Evolutionary conservation across 2,113 vertebrate genomes (phyloP).

Genomic region (Erythrolamprus reginae): DNA sequence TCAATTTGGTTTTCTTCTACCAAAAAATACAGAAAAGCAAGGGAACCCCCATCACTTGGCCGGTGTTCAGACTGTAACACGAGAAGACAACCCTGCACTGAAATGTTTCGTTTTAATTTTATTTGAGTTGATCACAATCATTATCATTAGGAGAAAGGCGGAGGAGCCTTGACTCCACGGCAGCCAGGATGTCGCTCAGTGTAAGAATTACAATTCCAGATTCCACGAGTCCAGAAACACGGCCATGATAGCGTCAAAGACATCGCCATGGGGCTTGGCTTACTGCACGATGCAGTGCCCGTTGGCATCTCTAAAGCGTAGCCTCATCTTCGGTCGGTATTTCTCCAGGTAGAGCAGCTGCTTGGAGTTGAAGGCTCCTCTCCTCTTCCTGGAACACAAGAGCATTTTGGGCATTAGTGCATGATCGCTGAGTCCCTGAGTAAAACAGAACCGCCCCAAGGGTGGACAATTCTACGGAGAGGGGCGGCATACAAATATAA

Average conservation of each 20-base stretch:
- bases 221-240: slow-evolving; percentile 71
- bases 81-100: slow-evolving; percentile 71
- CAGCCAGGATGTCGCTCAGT: slow-evolving; percentile 60
- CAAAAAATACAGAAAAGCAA: slow-evolving; percentile 66
- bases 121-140: slow-evolving; percentile 62
- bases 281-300: slow-evolving; percentile 95
- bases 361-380: slow-evolving; percentile 99
- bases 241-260: slow-evolving; percentile 58
- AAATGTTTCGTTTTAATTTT: slow-evolving; percentile 65
- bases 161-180: slow-evolving; percentile 64
- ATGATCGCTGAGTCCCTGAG: background rate
- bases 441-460: background rate
- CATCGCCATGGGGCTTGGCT: slow-evolving; percentile 45
- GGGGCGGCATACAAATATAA: no score
- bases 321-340: slow-evolving; percentile 96
- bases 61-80: slow-evolving; percentile 61
- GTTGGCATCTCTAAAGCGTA: slow-evolving; percentile 93
- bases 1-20: slow-evolving; percentile 57
- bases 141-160: slow-evolving; percentile 60
- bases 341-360: slow-evolving; percentile 99
- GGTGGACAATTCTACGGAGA: no score
- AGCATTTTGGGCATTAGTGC: slow-evolving; percentile 32
- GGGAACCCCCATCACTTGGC: slow-evolving; percentile 63
- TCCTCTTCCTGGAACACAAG: slow-evolving; percentile 85
- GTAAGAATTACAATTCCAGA: slow-evolving; percentile 78